phyloP scores from a whole-genome alignment of 30 jellyfish, hydroid and myxozoan species.

The Turritopsis dohrnii region DNA sequence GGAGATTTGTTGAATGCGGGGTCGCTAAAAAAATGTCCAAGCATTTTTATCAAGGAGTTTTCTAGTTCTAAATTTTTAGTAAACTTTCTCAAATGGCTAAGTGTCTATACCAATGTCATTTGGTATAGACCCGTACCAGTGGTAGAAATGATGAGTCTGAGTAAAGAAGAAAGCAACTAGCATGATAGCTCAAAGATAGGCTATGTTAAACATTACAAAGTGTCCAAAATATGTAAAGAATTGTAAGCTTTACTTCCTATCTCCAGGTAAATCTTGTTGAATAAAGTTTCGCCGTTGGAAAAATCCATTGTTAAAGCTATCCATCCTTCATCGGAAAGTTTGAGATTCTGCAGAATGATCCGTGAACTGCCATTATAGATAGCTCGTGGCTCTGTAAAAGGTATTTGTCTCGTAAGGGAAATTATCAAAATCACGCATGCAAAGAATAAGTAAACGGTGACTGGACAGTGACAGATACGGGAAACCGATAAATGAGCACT shows the following conservation, averaged over 20 bases:
- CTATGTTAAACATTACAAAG: too few species aligned
- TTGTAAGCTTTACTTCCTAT: background rate
- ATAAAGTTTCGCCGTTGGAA: constrained; percentile 12
- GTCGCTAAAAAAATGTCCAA: background rate
- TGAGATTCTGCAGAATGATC: background rate
- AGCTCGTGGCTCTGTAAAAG: background rate
- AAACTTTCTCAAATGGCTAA: too few species aligned
- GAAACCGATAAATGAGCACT: too few species aligned
- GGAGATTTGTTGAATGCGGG: constrained; percentile 15
- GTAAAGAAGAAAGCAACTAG: background rate
- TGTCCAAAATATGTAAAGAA: background rate
- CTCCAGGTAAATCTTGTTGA: background rate
- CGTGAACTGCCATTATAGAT: constrained; percentile 7
- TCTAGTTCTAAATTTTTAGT: too few species aligned
- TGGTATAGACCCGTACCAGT: too few species aligned
- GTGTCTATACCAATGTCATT: too few species aligned
- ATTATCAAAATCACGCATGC: background rate
- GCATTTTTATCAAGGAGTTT: too few species aligned
- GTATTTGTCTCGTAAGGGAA: too few species aligned
- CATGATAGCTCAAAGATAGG: too few species aligned
- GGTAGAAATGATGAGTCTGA: too few species aligned
- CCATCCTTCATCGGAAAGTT: constrained; percentile 1
- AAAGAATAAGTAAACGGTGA: background rate
- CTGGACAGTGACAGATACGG: too few species aligned
- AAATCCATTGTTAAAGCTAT: background rate